A percentile compares a stretch with the other conserved stretches of the same genome.
Evolutionary conservation across 1,140 invertebrate genomes (phyloP).

Genomic region (Neotoxoptera formosana): DNA sequence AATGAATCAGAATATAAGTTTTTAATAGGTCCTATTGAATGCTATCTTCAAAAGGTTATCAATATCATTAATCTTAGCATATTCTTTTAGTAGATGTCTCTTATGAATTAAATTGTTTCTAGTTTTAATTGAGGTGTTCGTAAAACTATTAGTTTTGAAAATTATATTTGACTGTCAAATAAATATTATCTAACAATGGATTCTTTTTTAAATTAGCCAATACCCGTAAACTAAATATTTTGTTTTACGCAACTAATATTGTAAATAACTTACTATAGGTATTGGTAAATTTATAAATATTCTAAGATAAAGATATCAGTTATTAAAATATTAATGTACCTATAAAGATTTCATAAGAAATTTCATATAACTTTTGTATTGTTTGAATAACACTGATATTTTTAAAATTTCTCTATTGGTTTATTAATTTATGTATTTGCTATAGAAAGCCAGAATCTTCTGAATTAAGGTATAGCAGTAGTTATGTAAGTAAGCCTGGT

Average conservation of each 20-base stretch:
- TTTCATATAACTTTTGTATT: background rate
- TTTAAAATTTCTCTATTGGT: conserved; percentile 14
- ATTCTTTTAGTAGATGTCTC: background rate
- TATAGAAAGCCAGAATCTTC: conserved; percentile 41
- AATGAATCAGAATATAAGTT: background rate
- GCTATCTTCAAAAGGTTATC: background rate
- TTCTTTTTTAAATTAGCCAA: background rate
- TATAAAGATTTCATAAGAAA: background rate
- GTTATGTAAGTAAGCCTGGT: conserved; percentile 36
- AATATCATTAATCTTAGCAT: background rate
- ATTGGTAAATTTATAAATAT: background rate
- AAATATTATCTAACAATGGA: background rate
- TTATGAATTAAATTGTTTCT: background rate
- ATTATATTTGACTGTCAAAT: background rate
- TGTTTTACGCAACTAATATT: background rate
- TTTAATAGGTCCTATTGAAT: background rate
- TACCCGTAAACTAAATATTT: background rate
- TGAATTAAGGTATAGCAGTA: background rate
- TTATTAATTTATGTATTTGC: conserved; percentile 20
- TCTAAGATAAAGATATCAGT: background rate
- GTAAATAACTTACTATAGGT: background rate
- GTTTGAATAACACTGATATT: background rate
- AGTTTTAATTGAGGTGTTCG: background rate
- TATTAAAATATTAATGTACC: background rate
- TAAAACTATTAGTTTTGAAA: background rate